Evolutionary conservation across 2,797 vertebrate genomes (phyloP), one percentile per base, ranked within the genome.

Genomic region (Dendrocincla fuliginosa): DNA sequence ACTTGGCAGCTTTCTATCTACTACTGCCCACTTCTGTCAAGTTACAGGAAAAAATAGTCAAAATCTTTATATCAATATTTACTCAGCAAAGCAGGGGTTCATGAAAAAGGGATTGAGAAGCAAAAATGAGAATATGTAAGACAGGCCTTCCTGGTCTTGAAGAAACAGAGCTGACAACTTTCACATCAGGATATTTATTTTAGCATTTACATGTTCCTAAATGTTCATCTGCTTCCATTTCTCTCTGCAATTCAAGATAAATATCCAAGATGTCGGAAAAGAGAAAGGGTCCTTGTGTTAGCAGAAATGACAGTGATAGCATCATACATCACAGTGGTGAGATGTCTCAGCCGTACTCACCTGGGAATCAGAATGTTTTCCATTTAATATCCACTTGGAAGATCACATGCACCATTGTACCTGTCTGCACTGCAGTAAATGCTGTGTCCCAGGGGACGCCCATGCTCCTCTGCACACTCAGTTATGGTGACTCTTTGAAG

Each of bases 331-430:
- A 63, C 53, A 59, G 7, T 9, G 52, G 44, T 1, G 14, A 65
- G n/a, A 46, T 5, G 37, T 35, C 82, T 80, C 73, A 71, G 32
- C 25, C 3, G 1, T 39, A n/a, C 13, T 67, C 35, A n/a, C 10
- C 15, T 42, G 52, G 47, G 27, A 84, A 86, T 57, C 46, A 37
- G 81, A 68, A 15, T 28, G 35, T 70, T 82, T 87, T 63, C 59
- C 59, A 11, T 46, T 59, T 41, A 30, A 9, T 1, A 0, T 37
- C 15, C 55, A 16, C 33, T 8, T 25, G 57, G 52, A 84, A 49
- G 52, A 42, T 10, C 28, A 41, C 0, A 0, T 23, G 42, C 17
- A 5, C 28, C 5, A 0, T 1, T 30, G 22, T 4, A 5, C 4
- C 1, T 10, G 23, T 25, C 47, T 69, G 63, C 32, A 2, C 35